Evolutionary conservation across 2,113 vertebrate genomes (phyloP), one percentile per base, ranked within the genome.

Genomic region (Furnarius figulus): DNA sequence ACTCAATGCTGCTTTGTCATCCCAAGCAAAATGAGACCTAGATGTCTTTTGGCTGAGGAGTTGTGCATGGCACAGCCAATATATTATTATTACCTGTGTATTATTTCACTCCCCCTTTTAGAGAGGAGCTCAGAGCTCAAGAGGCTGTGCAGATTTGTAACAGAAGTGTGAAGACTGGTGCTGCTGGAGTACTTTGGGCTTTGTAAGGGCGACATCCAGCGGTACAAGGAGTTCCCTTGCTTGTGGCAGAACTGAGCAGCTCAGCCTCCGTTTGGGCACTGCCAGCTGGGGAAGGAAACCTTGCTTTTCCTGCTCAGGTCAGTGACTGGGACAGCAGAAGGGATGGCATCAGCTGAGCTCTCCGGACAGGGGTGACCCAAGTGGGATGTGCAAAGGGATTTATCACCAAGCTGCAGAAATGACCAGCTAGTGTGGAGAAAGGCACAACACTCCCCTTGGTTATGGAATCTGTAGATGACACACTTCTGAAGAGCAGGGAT

Each of bases 171-270:
- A 74, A 65, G 13, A 79, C 55, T 49, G 39, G 14, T 14, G 12
- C 42, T 77, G 44, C 37, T 47, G n/a, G 25, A 66, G 28, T 4
- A 12, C 30, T 90, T 68, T 55, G 68, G 71, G 85, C 61, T 90
- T 96, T 93, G 83, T 72, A 86, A 92, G 22, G 72, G 72, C 72
- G 95, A 92, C 95, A 96, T 75, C 95, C 93, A 93, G 95, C 93
- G 95, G 95, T 52, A 40, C 1, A 49, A 16, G 3, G 47, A 59
- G 16, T 13, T 47, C 33, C 56, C 63, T 8, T 67, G 25, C n/a
- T 33, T 14, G 63, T 65, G 37, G 68, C 47, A 89, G 20, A 35
- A 39, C 0, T 5, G 5, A 12, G 35, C 75, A 40, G 47, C n/a
- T 39, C 27, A 82, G 70, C 21, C 10, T n/a, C 39, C 25, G 0